Conservation (phyloP, 2,888 invertebrate species). For the Antheraea assamensis region DNA sequence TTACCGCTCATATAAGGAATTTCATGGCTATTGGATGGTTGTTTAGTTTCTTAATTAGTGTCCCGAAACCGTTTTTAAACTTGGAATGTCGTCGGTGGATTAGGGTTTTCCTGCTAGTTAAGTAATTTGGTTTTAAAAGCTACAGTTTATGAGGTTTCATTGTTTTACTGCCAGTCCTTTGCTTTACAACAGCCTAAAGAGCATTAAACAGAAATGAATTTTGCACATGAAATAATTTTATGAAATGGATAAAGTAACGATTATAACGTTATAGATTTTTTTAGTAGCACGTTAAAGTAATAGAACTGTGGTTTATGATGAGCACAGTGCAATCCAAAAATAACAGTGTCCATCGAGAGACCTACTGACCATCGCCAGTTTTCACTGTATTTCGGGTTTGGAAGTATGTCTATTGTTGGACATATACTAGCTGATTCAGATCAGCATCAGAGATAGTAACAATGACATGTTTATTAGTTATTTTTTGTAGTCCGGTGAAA, state of each 20-base stretch:
- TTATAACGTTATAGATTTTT: too few relatives aligned
- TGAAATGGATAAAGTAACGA: background rate
- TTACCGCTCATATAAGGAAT: slow-evolving; percentile 75
- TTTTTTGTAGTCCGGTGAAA: too few relatives aligned
- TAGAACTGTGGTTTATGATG: too few relatives aligned
- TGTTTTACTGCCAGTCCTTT: slow-evolving; percentile 54
- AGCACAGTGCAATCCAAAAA: too few relatives aligned
- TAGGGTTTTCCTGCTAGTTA: slow-evolving; percentile 56
- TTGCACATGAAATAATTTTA: background rate
- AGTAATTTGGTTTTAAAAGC: slow-evolving; percentile 55
- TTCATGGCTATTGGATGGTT: slow-evolving; percentile 73
- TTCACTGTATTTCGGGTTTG: too few relatives aligned
- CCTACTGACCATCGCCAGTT: too few relatives aligned
- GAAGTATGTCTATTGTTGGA: too few relatives aligned
- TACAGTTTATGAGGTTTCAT: slow-evolving; percentile 60
- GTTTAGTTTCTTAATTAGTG: slow-evolving; percentile 77
- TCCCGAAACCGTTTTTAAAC: slow-evolving; percentile 53
- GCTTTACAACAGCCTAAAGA: slow-evolving; percentile 29
- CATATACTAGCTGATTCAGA: too few relatives aligned
- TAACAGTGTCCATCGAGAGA: too few relatives aligned
- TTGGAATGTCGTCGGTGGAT: slow-evolving; percentile 55
- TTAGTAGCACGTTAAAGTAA: too few relatives aligned
- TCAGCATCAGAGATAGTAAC: too few relatives aligned
- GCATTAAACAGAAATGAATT: background rate
- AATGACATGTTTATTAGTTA: too few relatives aligned